Evolutionary conservation across 2,888 invertebrate genomes (phyloP), one percentile per base, ranked within the genome.

Genomic region (Prosapia bicincta): DNA sequence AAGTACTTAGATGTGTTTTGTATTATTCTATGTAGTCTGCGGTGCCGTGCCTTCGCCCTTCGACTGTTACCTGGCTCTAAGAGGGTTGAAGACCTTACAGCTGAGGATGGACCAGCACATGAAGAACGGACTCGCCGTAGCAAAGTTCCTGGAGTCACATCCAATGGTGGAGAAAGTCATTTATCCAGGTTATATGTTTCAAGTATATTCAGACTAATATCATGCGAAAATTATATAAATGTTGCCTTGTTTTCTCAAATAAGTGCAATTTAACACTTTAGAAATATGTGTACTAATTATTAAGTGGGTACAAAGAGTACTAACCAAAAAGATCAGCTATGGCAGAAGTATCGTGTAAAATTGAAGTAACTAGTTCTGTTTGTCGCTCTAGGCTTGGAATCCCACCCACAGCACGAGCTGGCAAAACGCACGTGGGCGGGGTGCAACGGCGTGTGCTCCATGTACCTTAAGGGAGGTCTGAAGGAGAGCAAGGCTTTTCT

Each of bases 41-140:
- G 99, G 99, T 70, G 91, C 94, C 66, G 92, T 98, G n/a, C 98
- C 99, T 9, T 30, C 30, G 9, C 30, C 30, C 30, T 30, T 30
- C 84, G 99, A 99, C 84, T 98, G 98, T 85, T 95, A 92, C 83
- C 88, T 96, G 83, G 96, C 98, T 0, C 96, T 94, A 83, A 90
- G 96, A 79, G 96, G 98, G 82, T 86, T 99, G 77, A 98, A 98
- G 86, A 99, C 98, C 0, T 87, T 99, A 30, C 92, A 94, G 5
- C 81, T 98, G 26, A 88, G 99, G 75, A 98, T 99, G 98, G 89
- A 93, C 79, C 90, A 93, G 79, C 97, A 98, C 84, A 92, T 91
- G 85, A 88, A 89, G 78, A 97, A 92, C 79, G 91, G 92, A 0
- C 81, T 95, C 75, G 86, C 87, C 0, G 89, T 98, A 54, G 98